Evolutionary conservation across 2,113 vertebrate species (phyloP), one percentile per base, ranked within the genome.

Genomic region (Stegostoma tigrinum): DNA sequence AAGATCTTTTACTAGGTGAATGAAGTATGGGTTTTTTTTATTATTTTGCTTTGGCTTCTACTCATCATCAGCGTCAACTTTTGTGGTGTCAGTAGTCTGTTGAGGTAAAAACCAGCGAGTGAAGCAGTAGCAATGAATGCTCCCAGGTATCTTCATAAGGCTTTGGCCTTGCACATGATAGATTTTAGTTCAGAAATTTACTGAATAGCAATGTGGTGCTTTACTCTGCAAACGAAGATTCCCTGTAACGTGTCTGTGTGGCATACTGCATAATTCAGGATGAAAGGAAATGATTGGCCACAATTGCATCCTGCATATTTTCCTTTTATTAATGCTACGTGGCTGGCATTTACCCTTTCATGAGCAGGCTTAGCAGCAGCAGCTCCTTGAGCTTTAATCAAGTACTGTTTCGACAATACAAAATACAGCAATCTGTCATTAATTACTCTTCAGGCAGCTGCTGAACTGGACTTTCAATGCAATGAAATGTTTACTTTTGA

Each of bases 341-440:
- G 34, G 61, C 90, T 94, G 93, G n/a, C 42, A 70, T 70, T 70
- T 94, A 42, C 7, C 21, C 93, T 70, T 70, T 66, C 27, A 17
- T 52, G 42, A 45, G 94, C 94, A 45, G 14, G 27, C 45, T 95
- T 68, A 48, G 94, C 52, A 45, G 12, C 94, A 34, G 38, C 68
- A 72, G 68, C 94, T 42, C 45, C 68, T 72, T 75, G 45, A 95
- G 24, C 27, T 95, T 75, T 95, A 95, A 95, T 75, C 94, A 95
- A 95, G 68, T 72, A 48, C 45, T 64, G 94, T 21, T 72, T 24
- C 93, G 70, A 70, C 94, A 95, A 52, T 72, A 95, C 72, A 70
- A 95, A 95, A 95, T 95, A 95, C 94, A 72, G 68, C 94, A 95
- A 95, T 95, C 94, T 95, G 94, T 70, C 94, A 95, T 95, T 95